Evolutionary conservation across 2,797 vertebrate genomes (phyloP).

Genomic region (Lepus oiostolus): DNA sequence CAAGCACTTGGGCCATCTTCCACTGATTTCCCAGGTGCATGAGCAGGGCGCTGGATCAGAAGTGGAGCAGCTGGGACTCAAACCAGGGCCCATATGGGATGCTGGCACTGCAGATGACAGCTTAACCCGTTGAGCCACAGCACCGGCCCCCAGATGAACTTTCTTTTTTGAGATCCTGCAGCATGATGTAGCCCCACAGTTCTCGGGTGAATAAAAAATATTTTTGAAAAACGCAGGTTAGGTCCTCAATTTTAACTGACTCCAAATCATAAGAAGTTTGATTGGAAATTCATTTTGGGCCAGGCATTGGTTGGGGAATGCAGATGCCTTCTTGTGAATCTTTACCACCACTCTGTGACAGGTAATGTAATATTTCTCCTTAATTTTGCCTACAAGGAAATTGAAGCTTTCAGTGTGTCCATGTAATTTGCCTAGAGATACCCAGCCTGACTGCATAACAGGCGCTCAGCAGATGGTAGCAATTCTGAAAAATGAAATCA

Average conservation of each 20-base stretch:
- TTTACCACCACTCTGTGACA: constrained; percentile 10
- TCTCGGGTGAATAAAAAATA: constrained; percentile 50
- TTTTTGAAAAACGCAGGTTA: constrained; percentile 1
- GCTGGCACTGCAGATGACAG: too few species aligned
- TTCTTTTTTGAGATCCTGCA: background rate
- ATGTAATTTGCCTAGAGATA: constrained; percentile 31
- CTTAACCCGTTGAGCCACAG: too few species aligned
- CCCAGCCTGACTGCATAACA: background rate
- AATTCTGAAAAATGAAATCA: constrained; percentile 25
- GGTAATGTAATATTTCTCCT: constrained; percentile 18
- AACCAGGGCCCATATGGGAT: too few species aligned
- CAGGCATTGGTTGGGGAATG: background rate
- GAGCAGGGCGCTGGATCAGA: too few species aligned
- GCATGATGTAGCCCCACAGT: background rate
- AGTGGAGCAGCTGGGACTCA: too few species aligned
- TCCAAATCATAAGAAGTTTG: constrained; percentile 46
- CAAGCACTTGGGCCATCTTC: too few species aligned
- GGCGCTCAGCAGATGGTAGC: constrained; percentile 17
- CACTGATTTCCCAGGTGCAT: too few species aligned
- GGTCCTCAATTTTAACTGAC: constrained; percentile 19
- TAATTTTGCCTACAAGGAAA: constrained; percentile 38
- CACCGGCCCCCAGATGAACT: background rate
- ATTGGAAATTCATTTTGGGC: background rate
- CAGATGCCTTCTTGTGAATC: background rate
- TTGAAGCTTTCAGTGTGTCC: background rate